phyloP scores from a whole-genome alignment of 2,888 invertebrate genomes.

The Drosophila rellima region DNA sequence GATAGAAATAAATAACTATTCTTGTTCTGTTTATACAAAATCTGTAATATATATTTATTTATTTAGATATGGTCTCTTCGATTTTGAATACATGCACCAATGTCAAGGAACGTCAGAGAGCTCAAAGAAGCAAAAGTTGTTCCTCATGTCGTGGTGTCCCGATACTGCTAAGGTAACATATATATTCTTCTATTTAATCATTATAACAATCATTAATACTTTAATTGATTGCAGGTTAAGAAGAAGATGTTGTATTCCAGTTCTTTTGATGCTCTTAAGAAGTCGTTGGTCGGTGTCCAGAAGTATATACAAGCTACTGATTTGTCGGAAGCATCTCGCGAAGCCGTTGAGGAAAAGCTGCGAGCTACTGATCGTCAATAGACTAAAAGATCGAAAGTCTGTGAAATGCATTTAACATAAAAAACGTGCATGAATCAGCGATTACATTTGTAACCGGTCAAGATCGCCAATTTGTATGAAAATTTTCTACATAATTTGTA shows the following conservation, averaged over 20 bases:
- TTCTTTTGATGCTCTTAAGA: constrained; percentile 99
- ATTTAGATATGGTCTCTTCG: constrained; percentile 94
- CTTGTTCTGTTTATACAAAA: neutral
- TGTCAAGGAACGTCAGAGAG: constrained; percentile 98
- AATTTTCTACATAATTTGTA: constrained; percentile 83
- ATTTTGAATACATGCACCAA: constrained; percentile 99
- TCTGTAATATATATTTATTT: neutral
- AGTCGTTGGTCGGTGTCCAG: constrained; percentile 97
- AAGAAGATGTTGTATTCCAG: constrained; percentile 96
- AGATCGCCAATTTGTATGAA: constrained; percentile 80
- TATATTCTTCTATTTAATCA: neutral
- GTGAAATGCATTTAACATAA: constrained; percentile 76
- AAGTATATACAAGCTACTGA: constrained; percentile 99
- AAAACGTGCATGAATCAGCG: constrained; percentile 71
- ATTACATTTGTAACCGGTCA: constrained; percentile 69
- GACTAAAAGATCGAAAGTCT: constrained; percentile 62
- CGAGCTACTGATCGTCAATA: constrained; percentile 98
- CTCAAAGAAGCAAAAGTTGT: constrained; percentile 98
- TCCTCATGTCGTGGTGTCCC: constrained; percentile 99
- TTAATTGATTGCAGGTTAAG: constrained; percentile 87
- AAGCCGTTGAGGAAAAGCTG: constrained; percentile 97
- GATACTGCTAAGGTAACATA: constrained; percentile 94
- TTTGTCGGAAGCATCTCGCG: constrained; percentile 96
- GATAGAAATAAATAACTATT: neutral
- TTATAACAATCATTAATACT: neutral